A percentile compares a stretch with the other conserved stretches of the same genome.
Evolutionary conservation across 92 coral and sea anemone genomes (phyloP).

Genomic region (Actinostola sp.): DNA sequence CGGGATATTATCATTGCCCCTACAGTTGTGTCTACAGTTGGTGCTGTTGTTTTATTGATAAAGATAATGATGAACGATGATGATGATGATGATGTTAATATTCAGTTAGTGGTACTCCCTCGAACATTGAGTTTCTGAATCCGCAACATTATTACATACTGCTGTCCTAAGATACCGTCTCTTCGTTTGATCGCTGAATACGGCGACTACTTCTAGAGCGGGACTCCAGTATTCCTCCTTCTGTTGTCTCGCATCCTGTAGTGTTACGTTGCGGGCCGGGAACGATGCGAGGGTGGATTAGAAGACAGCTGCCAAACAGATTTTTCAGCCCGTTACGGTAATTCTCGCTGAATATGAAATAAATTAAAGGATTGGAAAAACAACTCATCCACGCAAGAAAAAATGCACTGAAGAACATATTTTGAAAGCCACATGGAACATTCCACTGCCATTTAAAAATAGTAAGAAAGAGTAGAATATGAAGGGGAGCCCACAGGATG

Average conservation of each 20-base stretch:
- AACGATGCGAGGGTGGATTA: slow-evolving; percentile 22
- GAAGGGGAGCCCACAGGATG: slow-evolving; percentile 34
- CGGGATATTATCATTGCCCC: too few species aligned
- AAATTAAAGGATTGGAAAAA: slow-evolving; percentile 59
- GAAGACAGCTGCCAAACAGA: slow-evolving; percentile 7
- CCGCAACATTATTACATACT: background rate
- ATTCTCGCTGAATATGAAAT: slow-evolving; percentile 65
- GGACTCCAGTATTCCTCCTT: background rate
- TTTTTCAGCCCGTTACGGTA: slow-evolving; percentile 53
- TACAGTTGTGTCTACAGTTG: too few species aligned
- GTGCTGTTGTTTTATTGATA: too few species aligned
- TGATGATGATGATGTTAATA: background rate
- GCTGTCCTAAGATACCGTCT: slow-evolving; percentile 7
- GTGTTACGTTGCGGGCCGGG: slow-evolving; percentile 11
- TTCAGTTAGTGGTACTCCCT: background rate
- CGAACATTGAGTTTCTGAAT: background rate
- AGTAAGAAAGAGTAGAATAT: slow-evolving; percentile 1
- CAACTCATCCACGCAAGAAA: slow-evolving; percentile 35
- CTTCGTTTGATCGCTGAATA: background rate
- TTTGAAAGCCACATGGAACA: slow-evolving; percentile 20
- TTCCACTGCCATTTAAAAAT: slow-evolving; percentile 32
- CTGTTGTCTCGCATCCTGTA: slow-evolving; percentile 20
- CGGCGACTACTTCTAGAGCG: slow-evolving; percentile 10
- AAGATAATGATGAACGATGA: too few species aligned
- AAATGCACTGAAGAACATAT: slow-evolving; percentile 20